Evolutionary conservation across 2,113 vertebrate genomes (phyloP).

Genomic region (Mustelus asterias): DNA sequence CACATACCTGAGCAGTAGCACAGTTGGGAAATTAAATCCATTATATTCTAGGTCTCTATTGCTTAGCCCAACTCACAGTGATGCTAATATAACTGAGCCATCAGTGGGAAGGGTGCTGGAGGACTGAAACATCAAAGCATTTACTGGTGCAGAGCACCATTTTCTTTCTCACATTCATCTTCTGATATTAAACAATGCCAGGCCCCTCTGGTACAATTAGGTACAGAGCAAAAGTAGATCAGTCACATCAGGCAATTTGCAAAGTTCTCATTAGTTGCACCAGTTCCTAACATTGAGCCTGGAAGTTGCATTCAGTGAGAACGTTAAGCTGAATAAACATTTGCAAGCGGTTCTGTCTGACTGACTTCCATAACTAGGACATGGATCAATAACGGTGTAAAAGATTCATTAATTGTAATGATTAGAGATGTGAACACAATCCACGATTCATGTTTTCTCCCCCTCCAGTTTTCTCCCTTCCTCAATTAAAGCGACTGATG

Average conservation of each 20-base stretch:
- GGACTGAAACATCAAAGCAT: background rate
- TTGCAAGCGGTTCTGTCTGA: background rate
- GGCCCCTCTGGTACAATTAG: background rate
- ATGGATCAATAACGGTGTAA: slow-evolving; percentile 2
- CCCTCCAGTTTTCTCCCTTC: background rate
- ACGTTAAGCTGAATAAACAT: background rate
- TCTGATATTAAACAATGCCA: background rate
- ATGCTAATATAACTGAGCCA: background rate
- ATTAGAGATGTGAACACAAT: background rate
- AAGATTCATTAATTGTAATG: background rate
- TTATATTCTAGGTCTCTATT: background rate
- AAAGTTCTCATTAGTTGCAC: slow-evolving; percentile 16
- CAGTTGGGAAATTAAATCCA: background rate
- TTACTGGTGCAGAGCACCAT: background rate
- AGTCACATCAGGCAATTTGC: background rate
- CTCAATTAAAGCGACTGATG: background rate
- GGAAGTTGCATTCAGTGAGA: background rate
- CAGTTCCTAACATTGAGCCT: background rate
- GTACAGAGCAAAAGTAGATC: background rate
- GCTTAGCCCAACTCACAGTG: background rate
- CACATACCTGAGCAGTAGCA: too few species aligned
- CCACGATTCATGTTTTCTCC: background rate
- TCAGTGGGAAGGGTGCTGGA: background rate
- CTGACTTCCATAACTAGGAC: background rate
- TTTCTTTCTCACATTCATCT: background rate